Evolutionary conservation across 2,797 vertebrate species (phyloP).

Genomic region (Acipenser oxyrinchus): DNA sequence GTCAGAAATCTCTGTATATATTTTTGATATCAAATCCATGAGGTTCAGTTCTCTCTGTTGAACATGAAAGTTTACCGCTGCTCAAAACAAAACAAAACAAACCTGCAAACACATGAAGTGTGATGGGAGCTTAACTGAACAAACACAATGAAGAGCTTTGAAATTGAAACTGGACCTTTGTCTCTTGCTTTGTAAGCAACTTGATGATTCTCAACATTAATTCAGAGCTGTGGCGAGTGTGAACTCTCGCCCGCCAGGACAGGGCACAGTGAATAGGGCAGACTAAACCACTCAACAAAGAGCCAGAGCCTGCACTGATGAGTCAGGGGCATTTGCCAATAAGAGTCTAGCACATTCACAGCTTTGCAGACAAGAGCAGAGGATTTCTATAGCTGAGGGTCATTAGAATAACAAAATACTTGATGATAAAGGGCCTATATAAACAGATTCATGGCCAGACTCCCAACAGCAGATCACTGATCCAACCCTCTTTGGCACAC

Average conservation of each 20-base stretch:
- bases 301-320: slow-evolving; percentile 40
- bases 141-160: background rate
- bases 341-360: slow-evolving; percentile 32
- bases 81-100: too few relatives aligned
- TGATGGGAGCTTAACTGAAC: background rate
- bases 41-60: too few relatives aligned
- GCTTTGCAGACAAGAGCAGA: slow-evolving; percentile 48
- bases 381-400: slow-evolving; percentile 12
- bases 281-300: slow-evolving; percentile 46
- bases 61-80: too few relatives aligned
- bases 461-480: slow-evolving; percentile 41
- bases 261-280: background rate
- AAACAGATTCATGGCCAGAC: slow-evolving; percentile 37
- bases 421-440: slow-evolving; percentile 40
- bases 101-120: too few relatives aligned
- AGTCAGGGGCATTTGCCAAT: slow-evolving; percentile 47
- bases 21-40: too few relatives aligned
- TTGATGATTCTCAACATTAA: slow-evolving; percentile 1
- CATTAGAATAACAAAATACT: slow-evolving; percentile 37
- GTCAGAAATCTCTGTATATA: too few relatives aligned
- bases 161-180: background rate
- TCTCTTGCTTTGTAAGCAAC: background rate
- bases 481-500: slow-evolving; percentile 18
- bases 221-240: background rate
- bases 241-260: background rate